Percentiles rank a stretch among this genome's conserved stretches.
Conservation (phyloP, 2,113 vertebrate genomes). For the Elephantulus edwardii region DNA sequence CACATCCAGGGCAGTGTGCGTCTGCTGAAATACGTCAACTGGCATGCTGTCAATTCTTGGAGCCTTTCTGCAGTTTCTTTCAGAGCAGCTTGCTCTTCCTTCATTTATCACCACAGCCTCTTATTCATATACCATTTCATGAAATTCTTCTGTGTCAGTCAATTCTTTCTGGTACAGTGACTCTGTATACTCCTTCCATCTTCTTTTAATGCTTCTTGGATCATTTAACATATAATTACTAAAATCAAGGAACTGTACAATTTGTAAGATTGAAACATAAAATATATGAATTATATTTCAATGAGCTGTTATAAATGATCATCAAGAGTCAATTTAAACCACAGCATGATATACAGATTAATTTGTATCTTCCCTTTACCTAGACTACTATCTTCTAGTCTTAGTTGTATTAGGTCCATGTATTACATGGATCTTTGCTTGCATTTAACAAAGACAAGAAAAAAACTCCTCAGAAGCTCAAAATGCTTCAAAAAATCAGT, state of each 20-base stretch:
- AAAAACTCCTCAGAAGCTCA: neutral
- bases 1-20: too few species aligned
- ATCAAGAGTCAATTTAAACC: neutral
- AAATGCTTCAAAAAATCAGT: slow-evolving; percentile 11
- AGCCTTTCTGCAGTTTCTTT: too few species aligned
- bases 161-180: too few species aligned
- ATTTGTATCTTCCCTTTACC: neutral
- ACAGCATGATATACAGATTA: neutral
- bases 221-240: neutral
- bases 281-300: neutral
- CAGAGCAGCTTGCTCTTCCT: too few species aligned
- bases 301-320: neutral
- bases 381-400: neutral
- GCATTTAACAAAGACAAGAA: neutral
- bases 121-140: too few species aligned
- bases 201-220: too few species aligned
- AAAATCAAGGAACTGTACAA: neutral
- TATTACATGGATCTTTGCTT: neutral
- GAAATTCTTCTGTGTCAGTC: too few species aligned
- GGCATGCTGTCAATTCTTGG: too few species aligned
- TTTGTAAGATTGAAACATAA: neutral
- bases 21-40: too few species aligned
- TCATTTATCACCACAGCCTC: too few species aligned
- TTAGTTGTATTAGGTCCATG: neutral
- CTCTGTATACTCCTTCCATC: too few species aligned